Conservation (phyloP, 2,888 invertebrate species). For the Leptinotarsa peninsularis region DNA sequence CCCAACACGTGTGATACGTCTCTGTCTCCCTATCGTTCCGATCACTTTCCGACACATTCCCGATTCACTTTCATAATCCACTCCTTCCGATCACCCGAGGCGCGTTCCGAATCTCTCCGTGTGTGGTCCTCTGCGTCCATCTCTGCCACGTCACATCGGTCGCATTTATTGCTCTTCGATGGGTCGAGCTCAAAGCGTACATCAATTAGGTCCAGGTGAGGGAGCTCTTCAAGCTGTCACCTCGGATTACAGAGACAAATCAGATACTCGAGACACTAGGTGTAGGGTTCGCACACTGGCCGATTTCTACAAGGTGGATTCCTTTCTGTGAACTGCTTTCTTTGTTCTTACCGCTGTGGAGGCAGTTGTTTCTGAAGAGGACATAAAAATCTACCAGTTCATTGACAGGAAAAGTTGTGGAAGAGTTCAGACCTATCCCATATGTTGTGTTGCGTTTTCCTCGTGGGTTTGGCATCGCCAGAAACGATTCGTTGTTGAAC, state of each 20-base stretch:
- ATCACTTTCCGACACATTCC: not conserved
- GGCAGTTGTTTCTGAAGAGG: not conserved
- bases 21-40: not conserved
- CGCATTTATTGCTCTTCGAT: conserved; percentile 4
- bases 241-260: conserved; percentile 1
- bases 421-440: too few relatives aligned
- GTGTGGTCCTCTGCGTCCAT: conserved; percentile 26
- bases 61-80: not conserved
- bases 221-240: conserved; percentile 9
- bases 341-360: not conserved
- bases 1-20: not conserved
- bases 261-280: not conserved
- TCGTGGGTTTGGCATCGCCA: too few relatives aligned
- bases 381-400: too few relatives aligned
- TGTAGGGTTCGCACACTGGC: not conserved
- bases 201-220: conserved; percentile 9
- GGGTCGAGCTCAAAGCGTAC: not conserved
- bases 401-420: too few relatives aligned
- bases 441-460: too few relatives aligned
- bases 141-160: conserved; percentile 14
- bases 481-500: too few relatives aligned
- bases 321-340: not conserved
- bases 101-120: conserved; percentile 10
- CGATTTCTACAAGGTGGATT: not conserved
- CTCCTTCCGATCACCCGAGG: not conserved